These are phyloP conservation scores for Sesia apiformis DNA, from an alignment of 2,888 invertebrate species.

Conservation along the genomic window DNA sequence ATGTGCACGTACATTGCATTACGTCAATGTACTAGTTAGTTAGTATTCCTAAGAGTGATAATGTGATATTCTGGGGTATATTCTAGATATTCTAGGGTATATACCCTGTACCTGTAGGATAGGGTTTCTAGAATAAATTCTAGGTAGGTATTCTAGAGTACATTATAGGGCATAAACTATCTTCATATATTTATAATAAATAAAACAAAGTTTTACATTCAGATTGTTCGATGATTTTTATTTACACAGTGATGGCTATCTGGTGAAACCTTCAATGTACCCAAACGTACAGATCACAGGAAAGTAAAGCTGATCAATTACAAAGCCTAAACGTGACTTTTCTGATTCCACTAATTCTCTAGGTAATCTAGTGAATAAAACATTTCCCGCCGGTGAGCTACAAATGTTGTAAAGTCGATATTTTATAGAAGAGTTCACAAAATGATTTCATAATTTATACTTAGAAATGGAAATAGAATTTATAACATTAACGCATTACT, in stretches of 20 bases:
- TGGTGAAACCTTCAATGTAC: conserved; percentile 48
- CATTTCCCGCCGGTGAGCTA: conserved; percentile 14
- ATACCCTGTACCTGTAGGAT: no score
- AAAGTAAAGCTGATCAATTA: conserved; percentile 45
- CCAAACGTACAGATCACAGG: conserved; percentile 56
- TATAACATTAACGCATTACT: background rate
- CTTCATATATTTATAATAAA: conserved; percentile 15
- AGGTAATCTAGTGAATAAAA: conserved; percentile 13
- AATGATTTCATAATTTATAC: conserved; percentile 36
- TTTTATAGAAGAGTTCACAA: conserved; percentile 19
- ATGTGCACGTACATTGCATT: no score
- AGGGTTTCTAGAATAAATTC: no score
- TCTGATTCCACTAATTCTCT: conserved; percentile 20
- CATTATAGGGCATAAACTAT: no score
- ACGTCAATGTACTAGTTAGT: no score
- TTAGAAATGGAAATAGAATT: conserved; percentile 11
- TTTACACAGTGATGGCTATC: conserved; percentile 60
- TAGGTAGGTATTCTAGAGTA: no score
- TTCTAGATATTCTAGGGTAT: no score
- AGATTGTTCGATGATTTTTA: conserved; percentile 72
- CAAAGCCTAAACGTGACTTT: conserved; percentile 37
- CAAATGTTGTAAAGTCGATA: no score
- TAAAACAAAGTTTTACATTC: conserved; percentile 57
- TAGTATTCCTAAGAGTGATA: no score
- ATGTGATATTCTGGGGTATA: no score